Evolutionary conservation across 2,888 invertebrate genomes (phyloP).

Genomic region (Eristalis arbustorum): DNA sequence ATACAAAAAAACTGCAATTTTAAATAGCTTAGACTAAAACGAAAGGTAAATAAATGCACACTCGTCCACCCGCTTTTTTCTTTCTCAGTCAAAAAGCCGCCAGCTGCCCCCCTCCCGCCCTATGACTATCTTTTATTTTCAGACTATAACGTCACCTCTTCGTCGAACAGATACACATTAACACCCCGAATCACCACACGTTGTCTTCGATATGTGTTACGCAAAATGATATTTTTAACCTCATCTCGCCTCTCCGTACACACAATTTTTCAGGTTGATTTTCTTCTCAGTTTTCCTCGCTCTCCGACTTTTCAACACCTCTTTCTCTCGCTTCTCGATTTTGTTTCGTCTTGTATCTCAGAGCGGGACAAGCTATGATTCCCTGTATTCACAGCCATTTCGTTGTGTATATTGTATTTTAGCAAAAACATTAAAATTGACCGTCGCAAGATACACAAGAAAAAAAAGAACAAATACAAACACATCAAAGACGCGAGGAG

Average conservation of each 20-base stretch:
- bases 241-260: slow-evolving; percentile 16
- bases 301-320: background rate
- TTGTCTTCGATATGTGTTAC: slow-evolving; percentile 73
- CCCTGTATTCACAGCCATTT: no score
- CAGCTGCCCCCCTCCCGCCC: no score
- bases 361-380: background rate
- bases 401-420: background rate
- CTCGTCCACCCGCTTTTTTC: background rate
- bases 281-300: slow-evolving; percentile 14
- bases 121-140: slow-evolving; percentile 42
- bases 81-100: background rate
- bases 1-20: no score
- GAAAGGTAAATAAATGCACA: slow-evolving; percentile 2
- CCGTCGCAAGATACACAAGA: slow-evolving; percentile 5
- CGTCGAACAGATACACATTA: slow-evolving; percentile 28
- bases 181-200: slow-evolving; percentile 30
- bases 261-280: slow-evolving; percentile 41
- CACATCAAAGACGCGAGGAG: background rate
- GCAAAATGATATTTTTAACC: slow-evolving; percentile 79
- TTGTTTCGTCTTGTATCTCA: background rate
- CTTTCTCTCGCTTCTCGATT: background rate
- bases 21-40: no score
- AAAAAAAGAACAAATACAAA: slow-evolving; percentile 21
- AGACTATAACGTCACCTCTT: slow-evolving; percentile 61
- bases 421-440: slow-evolving; percentile 20